Conservation (phyloP, 2,888 invertebrate species). For the Cremastinae sp. region DNA sequence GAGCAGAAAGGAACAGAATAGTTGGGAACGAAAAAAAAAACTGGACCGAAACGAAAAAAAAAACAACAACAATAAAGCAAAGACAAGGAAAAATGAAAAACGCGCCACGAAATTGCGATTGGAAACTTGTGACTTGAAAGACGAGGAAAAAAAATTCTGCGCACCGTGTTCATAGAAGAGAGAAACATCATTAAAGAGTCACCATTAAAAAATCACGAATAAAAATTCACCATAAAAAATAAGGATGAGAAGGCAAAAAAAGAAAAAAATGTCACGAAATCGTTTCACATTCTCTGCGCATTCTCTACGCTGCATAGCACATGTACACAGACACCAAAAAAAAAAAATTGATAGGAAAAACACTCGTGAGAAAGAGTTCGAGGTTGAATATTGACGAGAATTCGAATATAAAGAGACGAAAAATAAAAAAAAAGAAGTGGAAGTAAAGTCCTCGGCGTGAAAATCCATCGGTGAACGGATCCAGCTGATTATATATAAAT, state of each 20-base stretch:
- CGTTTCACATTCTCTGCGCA: constrained; percentile 29
- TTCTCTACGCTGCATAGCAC: constrained; percentile 43
- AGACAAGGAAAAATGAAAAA: no score
- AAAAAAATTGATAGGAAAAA: no score
- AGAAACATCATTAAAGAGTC: no score
- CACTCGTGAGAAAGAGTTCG: constrained; percentile 21
- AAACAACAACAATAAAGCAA: background rate
- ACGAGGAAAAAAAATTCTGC: constrained; percentile 7
- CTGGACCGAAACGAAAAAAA: background rate
- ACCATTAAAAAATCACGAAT: constrained; percentile 18
- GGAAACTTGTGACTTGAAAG: no score
- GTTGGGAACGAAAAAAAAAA: background rate
- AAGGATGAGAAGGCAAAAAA: constrained; percentile 25
- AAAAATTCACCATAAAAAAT: constrained; percentile 19
- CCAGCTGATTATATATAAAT: constrained; percentile 36
- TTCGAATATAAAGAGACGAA: constrained; percentile 37
- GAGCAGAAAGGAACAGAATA: background rate
- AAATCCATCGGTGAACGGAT: constrained; percentile 42
- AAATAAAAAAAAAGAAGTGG: constrained; percentile 1
- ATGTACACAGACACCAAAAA: constrained; percentile 5
- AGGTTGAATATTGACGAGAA: constrained; percentile 49
- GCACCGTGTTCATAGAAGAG: constrained; percentile 15
- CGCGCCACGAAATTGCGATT: no score
- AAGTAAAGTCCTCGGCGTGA: constrained; percentile 12
- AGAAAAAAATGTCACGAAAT: constrained; percentile 11